Evolutionary conservation across 92 coral and sea anemone genomes (phyloP), one percentile per base, ranked within the genome.

Genomic region (Bergia sp.): DNA sequence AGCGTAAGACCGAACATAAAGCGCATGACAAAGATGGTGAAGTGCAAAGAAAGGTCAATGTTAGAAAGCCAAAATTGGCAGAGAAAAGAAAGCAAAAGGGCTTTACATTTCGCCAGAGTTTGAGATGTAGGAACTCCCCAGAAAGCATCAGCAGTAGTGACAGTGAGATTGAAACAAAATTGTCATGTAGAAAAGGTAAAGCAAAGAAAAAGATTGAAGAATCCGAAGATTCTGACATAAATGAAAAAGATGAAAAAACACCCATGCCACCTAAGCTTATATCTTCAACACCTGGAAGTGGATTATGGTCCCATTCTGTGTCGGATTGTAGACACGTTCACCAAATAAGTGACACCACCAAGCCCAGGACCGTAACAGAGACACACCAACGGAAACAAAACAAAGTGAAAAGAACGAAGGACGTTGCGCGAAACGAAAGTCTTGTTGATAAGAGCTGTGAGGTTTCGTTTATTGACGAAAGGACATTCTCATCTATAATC

Each of bases 111-210:
- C 53, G 45, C 53, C 53, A 38, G 79, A 75, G 79, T 75, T 75
- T 77, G 61, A 77, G 58, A 76, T 76, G 80, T 76, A 13, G 36
- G 45, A 77, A 77, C 58, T 20, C 57, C 58, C 29, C 29, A 61
- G 69, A 61, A 61, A 44, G 8, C 39, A 77, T 41, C 81, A 77
- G 81, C 81, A 77, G 81, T 36, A 76, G 80, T 16, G 81, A 77
- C 81, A 77, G 23, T 77, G 81, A 77, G 58, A 77, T 42, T 77
- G 81, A 77, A 77, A 77, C 81, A 77, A 44, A 77, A 49, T 77
- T 49, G 21, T 77, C 61, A 29, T 77, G 23, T 77, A 16, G 5
- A 77, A 77, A 77, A 18, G 57, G 58, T 77, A 77, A 77, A 77
- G 81, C 81, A 77, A 77, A 77, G 61, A 77, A 77, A 77, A 23